Base-by-base conservation (phyloP, 1,140 invertebrate genomes). In the Uloborus diversus region DNA sequence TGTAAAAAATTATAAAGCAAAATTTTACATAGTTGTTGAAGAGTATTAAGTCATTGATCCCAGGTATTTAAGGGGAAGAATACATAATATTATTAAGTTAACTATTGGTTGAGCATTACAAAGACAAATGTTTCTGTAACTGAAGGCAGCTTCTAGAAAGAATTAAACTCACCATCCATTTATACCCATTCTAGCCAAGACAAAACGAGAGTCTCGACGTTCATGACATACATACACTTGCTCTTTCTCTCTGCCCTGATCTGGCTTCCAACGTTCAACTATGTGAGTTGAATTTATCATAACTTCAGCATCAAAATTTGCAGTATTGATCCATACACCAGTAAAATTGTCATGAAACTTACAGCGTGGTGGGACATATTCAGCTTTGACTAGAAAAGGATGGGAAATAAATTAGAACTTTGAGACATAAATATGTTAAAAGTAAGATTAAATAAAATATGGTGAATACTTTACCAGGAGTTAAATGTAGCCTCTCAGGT, bases 191-290 rank as follows among this genome's bases (percentile, higher is more conserved):
- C 96, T 89, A 9, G 96, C 95, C 94, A 99, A 97, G 92, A 99
- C 96, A 47, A 95, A 92, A 81, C 96, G 89, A 30, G 92, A 92
- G 83, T 94, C 93, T 85, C 95, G 88, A 49, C 82, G 59, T 88
- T 98, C 94, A 71, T 93, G 91, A 86, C 97, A 99, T n/a, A 97
- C 92, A 86, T 97, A 99, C 85, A 96, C 94, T 2, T 95, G 96
- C 83, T 92, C 91, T 80, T 96, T 90, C 84, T 92, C 96, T 83
- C 95, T 89, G 0, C 93, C 93, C 82, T 92, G 92, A 87, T 99
- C 96, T 0, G 96, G 96, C 87, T 95, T 94, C 87, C 93, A 96
- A 23, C 94, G 95, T 89, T 97, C 95, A 84, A 97, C 92, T 37
- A 99, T 97, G 85, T 98, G 96, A 0, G 97, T 99, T 83, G 96